Conservation (phyloP, 2,888 invertebrate genomes). For the Diachrysia chrysitis region DNA sequence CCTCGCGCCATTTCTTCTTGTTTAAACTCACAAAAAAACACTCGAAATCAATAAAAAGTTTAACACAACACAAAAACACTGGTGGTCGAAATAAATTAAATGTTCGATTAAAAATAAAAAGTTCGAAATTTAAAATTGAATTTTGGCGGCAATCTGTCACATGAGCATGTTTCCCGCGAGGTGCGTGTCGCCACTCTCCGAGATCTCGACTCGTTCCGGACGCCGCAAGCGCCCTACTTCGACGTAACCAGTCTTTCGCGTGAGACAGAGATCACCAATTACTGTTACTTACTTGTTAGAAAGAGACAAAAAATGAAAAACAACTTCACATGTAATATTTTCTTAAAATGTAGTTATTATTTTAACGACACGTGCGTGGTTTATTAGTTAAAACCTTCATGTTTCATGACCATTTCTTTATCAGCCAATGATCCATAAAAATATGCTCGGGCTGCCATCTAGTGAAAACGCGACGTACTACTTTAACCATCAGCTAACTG, state of each 20-base stretch:
- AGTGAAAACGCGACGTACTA: conserved; percentile 36
- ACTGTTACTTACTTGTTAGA: conserved; percentile 58
- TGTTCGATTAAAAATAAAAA: conserved; percentile 50
- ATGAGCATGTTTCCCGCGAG: conserved; percentile 84
- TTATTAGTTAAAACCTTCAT: neutral
- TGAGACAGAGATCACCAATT: conserved; percentile 77
- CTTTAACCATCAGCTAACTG: conserved; percentile 1
- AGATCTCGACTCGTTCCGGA: conserved; percentile 84
- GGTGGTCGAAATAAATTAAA: conserved; percentile 50
- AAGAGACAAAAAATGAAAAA: conserved; percentile 61
- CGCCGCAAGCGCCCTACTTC: conserved; percentile 86
- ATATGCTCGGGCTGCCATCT: conserved; percentile 55
- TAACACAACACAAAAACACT: conserved; percentile 73
- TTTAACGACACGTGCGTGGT: neutral
- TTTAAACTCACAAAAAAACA: conserved; percentile 68
- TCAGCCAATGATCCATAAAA: conserved; percentile 18
- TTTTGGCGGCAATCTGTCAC: conserved; percentile 85
- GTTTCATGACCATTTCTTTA: neutral
- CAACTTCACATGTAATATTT: conserved; percentile 8
- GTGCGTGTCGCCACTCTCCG: conserved; percentile 85
- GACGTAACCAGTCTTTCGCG: conserved; percentile 79
- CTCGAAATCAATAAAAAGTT: conserved; percentile 52
- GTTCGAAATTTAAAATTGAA: conserved; percentile 69
- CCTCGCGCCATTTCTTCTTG: conserved; percentile 77
- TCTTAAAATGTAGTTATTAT: conserved; percentile 3